phyloP scores from a whole-genome alignment of 2,797 vertebrate genomes.

The Aeoliscus strigatus region DNA sequence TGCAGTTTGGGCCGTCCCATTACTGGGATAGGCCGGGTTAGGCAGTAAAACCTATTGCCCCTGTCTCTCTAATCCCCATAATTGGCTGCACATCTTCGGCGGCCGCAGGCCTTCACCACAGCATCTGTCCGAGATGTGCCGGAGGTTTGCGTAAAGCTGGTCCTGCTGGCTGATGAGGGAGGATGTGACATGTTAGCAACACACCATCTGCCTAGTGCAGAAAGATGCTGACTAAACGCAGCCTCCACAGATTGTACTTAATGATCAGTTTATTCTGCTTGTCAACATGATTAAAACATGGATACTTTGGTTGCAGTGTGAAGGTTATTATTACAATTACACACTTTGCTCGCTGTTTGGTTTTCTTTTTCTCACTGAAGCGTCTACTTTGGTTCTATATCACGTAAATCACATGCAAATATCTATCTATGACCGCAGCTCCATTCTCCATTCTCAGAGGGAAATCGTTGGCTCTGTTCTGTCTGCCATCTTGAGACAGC shows the following conservation, averaged over 20 bases:
- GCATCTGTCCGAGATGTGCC: conserved; percentile 48
- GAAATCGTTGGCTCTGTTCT: no score
- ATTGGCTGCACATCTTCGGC: conserved; percentile 59
- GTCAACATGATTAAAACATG: not conserved
- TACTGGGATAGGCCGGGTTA: conserved; percentile 50
- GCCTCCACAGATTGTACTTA: conserved; percentile 7
- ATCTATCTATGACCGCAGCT: no score
- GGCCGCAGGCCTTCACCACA: conserved; percentile 39
- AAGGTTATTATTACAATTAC: no score
- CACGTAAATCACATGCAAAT: no score
- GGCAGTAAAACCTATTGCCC: conserved; percentile 64
- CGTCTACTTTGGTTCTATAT: no score
- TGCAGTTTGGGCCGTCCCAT: conserved; percentile 61
- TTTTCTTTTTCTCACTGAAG: no score
- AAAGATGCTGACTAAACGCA: conserved; percentile 22
- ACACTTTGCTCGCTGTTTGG: no score
- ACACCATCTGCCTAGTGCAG: conserved; percentile 10
- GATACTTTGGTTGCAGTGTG: not conserved
- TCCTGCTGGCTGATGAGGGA: conserved; percentile 34
- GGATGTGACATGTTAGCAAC: conserved; percentile 29
- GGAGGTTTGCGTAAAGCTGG: conserved; percentile 34
- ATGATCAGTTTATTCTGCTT: conserved; percentile 4
- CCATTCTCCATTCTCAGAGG: no score
- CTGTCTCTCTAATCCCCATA: conserved; percentile 63
- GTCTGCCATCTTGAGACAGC: no score